Percentiles rank a stretch among this genome's conserved stretches.
Evolutionary conservation across 2,888 invertebrate species (phyloP).

Genomic region (Dryobota labecula): DNA sequence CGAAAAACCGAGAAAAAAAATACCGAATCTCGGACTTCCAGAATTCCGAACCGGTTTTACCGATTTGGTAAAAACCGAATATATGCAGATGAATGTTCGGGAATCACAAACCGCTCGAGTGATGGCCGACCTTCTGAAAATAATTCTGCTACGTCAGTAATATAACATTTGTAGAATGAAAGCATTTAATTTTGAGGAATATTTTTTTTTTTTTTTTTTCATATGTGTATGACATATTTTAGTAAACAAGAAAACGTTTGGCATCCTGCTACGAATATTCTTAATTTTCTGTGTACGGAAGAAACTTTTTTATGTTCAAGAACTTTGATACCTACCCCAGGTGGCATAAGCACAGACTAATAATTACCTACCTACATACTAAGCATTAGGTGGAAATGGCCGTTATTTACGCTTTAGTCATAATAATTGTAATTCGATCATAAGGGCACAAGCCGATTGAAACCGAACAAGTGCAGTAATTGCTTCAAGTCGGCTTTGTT

Average conservation of each 20-base stretch:
- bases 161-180: constrained; percentile 24
- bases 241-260: constrained; percentile 30
- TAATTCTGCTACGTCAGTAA: neutral
- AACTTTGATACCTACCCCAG: constrained; percentile 20
- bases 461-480: too few relatives aligned
- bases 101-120: too few relatives aligned
- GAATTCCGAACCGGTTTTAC: too few relatives aligned
- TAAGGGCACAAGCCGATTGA: too few relatives aligned
- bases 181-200: constrained; percentile 19
- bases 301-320: constrained; percentile 28
- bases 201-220: too few relatives aligned
- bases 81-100: too few relatives aligned
- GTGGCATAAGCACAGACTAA: neutral
- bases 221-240: constrained; percentile 9
- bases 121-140: too few relatives aligned
- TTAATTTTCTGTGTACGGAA: constrained; percentile 11
- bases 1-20: too few relatives aligned
- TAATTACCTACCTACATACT: neutral
- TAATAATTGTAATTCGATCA: constrained; percentile 1
- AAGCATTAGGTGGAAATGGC: neutral
- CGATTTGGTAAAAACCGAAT: too few relatives aligned
- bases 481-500: too few relatives aligned
- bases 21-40: too few relatives aligned
- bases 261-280: constrained; percentile 1
- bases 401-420: neutral